These are phyloP conservation scores for Setophaga kirtlandii DNA, from an alignment of 2,113 vertebrate genomes.

Conservation along the genomic window DNA sequence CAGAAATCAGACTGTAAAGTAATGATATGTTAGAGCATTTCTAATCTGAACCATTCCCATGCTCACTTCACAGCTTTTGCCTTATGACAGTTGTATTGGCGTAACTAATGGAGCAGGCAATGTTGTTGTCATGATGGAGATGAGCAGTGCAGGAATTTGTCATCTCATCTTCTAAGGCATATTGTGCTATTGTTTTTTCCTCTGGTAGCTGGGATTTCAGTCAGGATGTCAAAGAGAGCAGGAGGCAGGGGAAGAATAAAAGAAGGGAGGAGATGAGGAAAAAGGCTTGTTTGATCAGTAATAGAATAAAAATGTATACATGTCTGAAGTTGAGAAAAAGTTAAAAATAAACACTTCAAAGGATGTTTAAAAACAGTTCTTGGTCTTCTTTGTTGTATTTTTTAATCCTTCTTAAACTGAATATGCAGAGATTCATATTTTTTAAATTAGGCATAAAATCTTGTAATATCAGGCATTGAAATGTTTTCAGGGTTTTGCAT, in stretches of 20 bases:
- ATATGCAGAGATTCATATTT: not conserved
- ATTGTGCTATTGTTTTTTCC: not conserved
- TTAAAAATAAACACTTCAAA: not conserved
- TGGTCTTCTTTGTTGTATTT: not conserved
- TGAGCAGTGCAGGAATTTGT: not conserved
- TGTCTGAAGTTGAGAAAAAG: not conserved
- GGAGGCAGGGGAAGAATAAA: not conserved
- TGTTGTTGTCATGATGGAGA: not conserved
- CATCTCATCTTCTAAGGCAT: not conserved
- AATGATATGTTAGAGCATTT: not conserved
- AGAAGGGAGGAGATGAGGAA: not conserved
- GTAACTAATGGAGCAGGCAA: conserved; percentile 21
- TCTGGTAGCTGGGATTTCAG: not conserved
- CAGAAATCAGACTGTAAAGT: not conserved
- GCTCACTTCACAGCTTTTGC: not conserved
- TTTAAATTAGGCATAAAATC: not conserved
- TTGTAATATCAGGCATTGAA: not conserved
- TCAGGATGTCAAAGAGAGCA: not conserved
- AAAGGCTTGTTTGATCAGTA: not conserved
- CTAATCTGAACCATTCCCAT: not conserved
- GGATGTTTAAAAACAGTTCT: not conserved
- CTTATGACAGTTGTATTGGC: not conserved
- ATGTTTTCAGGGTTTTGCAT: not conserved
- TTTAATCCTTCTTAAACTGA: not conserved
- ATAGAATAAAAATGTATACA: not conserved